Base-by-base conservation (phyloP, 2,113 vertebrate genomes). In the Rhinopomastus cyanomelas region DNA sequence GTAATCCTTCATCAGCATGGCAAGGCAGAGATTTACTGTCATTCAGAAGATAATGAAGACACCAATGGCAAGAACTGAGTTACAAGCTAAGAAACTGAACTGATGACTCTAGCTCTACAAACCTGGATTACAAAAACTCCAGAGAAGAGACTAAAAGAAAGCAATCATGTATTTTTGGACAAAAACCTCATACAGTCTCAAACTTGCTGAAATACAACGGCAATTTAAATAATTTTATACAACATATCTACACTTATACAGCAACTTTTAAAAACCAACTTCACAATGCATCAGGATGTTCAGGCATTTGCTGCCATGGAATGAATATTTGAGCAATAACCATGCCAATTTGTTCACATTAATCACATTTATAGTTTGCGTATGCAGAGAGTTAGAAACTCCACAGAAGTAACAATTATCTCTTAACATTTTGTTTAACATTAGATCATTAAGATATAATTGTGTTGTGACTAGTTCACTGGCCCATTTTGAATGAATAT, bases 41-140 rank as follows among this genome's bases (percentile, higher is more conserved):
- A 87, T 94, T 95, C 88, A 80, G 86, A 85, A 71, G 78, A 92
- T 95, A 96, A 95, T 92, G 88, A 92, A 95, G 71, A 93, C 93
- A 71, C 59, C 88, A 88, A 52, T 2, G 29, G 42, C 67, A 90
- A 91, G 92, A 95, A 89, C 94, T 90, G 81, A 42, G 59, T 93
- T 95, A 85, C 93, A 88, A 87, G 90, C 82, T 90, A 95, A 87
- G 87, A 85, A 90, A 93, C 71, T 87, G 77, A 95, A 88, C 42
- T 84, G 84, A 91, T 94, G 90, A 89, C 84, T 92, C 87, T 32
- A 79, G 44, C 60, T 95, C 59, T 73, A 71, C 71, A 94, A 85
- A 64, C 56, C 49, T 90, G 81, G 80, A 82, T 74, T 60, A 88
- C 11, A 42, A 88, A 89, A 88, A 17, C 52, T 81, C 37, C 37